Base-by-base conservation (phyloP, 2,113 vertebrate species). In the Fregata magnificens region DNA sequence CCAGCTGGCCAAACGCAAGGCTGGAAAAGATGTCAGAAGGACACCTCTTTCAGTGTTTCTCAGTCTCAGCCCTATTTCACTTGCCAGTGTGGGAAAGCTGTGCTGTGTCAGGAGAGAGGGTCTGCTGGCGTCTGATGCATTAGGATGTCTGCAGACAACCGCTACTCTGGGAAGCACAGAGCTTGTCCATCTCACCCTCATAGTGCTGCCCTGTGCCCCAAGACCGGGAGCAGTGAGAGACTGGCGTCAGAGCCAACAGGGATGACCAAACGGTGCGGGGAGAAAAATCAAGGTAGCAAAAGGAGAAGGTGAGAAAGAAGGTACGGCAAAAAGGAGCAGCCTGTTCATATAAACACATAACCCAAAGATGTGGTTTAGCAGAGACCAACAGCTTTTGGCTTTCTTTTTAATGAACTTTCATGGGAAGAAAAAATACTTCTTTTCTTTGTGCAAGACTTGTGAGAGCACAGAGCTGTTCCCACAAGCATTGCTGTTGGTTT, bases 151-250 rank as follows among this genome's bases (percentile, higher is more conserved):
- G 40, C 38, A 92, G 70, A 67, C 19, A 40, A 34, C 24, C 1
- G 1, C 9, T 25, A 28, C 7, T 15, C 6, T 3, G 3, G 44
- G 47, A 78, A 72, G 26, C 31, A 83, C 9, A 45, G 28, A 62
- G 9, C 17, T 74, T 5, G 0, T 47, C 20, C 34, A 10, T 29
- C n/a, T 79, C 32, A 22, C 8, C 19, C n/a, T n/a, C 20, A 26
- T 36, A 50, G 19, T 40, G 34, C 50, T 34, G 15, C 7, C 7
- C 11, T 16, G 26, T 5, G 20, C 32, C 47, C 29, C 55, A 61
- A 62, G 67, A 36, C 0, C 3, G 4, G 56, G n/a, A 72, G 8
- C 9, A 66, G 13, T 1, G 1, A 32, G 17, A 9, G 6, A 2
- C 14, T 53, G 70, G 16, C 45, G 14, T 9, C 59, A 34, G 2